Percentiles rank a stretch among this genome's conserved stretches.
These are phyloP conservation scores for Lingula anatina DNA, from an alignment of 2,888 invertebrate genomes.

Conservation along the genomic window DNA sequence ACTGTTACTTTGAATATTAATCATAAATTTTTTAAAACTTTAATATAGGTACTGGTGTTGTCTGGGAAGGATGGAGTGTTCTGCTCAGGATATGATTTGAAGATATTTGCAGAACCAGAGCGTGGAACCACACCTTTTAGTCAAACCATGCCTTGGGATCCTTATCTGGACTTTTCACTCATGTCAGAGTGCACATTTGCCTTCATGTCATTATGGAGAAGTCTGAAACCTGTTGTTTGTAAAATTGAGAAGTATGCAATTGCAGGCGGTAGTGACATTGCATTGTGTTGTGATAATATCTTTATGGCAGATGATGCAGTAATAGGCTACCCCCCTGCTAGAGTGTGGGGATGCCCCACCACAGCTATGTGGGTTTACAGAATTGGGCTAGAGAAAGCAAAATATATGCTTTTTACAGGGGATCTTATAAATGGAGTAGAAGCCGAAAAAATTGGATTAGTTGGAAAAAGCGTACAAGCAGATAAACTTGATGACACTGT, in stretches of 20 bases:
- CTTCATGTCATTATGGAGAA: constrained; percentile 21
- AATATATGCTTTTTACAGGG: constrained; percentile 19
- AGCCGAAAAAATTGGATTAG: constrained; percentile 17
- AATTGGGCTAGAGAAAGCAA: constrained; percentile 18
- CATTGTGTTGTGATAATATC: constrained; percentile 19
- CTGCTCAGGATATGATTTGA: constrained; percentile 22
- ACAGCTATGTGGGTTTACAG: constrained; percentile 18
- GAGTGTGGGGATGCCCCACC: constrained; percentile 26
- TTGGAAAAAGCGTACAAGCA: constrained; percentile 16
- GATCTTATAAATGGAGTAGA: constrained; percentile 13
- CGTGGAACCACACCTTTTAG: constrained; percentile 9
- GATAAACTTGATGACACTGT: constrained; percentile 12
- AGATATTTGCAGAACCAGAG: constrained; percentile 16
- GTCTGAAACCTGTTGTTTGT: constrained; percentile 17
- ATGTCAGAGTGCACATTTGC: constrained; percentile 14
- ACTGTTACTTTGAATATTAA: not conserved
- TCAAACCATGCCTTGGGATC: constrained; percentile 24
- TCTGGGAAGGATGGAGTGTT: constrained; percentile 15
- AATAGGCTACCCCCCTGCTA: constrained; percentile 21
- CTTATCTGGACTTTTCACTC: constrained; percentile 17
- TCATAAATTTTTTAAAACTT: not conserved
- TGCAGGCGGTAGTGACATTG: constrained; percentile 23
- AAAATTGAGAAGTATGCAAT: constrained; percentile 18
- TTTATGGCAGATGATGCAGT: constrained; percentile 17
- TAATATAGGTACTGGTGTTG: constrained; percentile 16